Base-by-base conservation (phyloP, 2,113 vertebrate species). In the Paramisgurnus dabryanus region DNA sequence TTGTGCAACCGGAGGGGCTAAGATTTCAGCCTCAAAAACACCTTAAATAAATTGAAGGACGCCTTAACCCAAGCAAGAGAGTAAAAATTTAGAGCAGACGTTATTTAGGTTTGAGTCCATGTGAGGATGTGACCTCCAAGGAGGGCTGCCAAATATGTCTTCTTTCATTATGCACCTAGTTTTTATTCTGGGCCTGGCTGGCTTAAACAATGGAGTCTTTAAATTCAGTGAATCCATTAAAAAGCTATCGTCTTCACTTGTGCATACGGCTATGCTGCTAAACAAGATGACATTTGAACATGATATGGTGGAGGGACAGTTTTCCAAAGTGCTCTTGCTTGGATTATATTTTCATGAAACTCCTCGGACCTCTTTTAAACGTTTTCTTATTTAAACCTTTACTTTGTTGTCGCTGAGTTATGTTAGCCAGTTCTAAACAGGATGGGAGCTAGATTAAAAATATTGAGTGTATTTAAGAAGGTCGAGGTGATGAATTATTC, bases 401-500 rank as follows among this genome's bases (percentile, higher is more conserved):
- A n/a, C 50, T 79, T 10, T 73, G 47, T 73, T 72, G 41, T 72
- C 65, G 22, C 43, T 61, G 15, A 27, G 11, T 6, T 41, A 22
- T 67, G 3, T 76, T 50, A 43, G 3, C 9, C 5, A 8, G 67
- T 79, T 22, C 6, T 47, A 63, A 75, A 27, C 60, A 53, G 61
- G 61, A 50, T 18, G 27, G 4, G 47, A 53, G 64, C 61, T 66
- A 66, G 55, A 55, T 13, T 53, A 53, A 41, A 76, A 76, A 55
- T 55, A 76, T 18, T 40, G 45, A 50, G 7, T 65, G 47, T 68
- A 39, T 67, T 75, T 75, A 49, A 81, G 40, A 58, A 67, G 43
- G 34, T 76, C 27, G 17, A 39, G 50, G 41, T 76, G 34, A 73
- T 73, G 78, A 49, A 75, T 81, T 49, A 75, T 75, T 81, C 63